Percentiles rank a stretch among this genome's conserved stretches.
Conservation (phyloP, 1,140 invertebrate genomes). For the Hirudo medicinalis region DNA sequence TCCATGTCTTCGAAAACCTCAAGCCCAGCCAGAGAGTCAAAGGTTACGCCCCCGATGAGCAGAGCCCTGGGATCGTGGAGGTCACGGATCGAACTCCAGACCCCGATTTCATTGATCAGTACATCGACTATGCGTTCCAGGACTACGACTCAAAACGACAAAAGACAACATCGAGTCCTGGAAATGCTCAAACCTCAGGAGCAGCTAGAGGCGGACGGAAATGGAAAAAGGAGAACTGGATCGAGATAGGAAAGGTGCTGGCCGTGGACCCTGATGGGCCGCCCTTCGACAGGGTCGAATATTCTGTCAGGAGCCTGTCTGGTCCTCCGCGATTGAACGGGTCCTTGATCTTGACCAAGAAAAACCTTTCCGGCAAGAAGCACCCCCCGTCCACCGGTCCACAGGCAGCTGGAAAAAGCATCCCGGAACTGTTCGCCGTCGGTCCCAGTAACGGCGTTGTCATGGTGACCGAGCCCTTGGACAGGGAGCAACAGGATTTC, state of each 20-base stretch:
- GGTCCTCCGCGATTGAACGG: neutral
- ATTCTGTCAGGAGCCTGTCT: neutral
- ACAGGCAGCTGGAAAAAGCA: neutral
- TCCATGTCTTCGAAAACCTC: conserved; percentile 29
- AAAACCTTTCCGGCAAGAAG: neutral
- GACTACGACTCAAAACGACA: neutral
- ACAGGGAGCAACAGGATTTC: conserved; percentile 15
- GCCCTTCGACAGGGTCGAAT: conserved; percentile 1
- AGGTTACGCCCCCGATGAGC: neutral
- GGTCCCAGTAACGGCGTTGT: conserved; percentile 11
- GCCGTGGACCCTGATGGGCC: conserved; percentile 10
- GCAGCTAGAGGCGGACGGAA: neutral
- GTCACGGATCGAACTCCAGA: neutral
- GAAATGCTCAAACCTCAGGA: neutral
- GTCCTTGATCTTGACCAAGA: neutral
- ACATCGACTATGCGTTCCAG: conserved; percentile 1
- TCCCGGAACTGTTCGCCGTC: conserved; percentile 10
- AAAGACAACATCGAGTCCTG: neutral
- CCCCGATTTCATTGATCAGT: neutral
- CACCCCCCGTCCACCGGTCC: neutral
- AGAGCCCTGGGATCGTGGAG: neutral
- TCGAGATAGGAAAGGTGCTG: neutral
- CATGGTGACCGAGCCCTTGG: conserved; percentile 1
- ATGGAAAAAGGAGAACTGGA: neutral
- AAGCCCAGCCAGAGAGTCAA: neutral